These are phyloP conservation scores for Passerculus sandwichensis DNA, from an alignment of 2,797 vertebrate genomes.

Conservation along the genomic window DNA sequence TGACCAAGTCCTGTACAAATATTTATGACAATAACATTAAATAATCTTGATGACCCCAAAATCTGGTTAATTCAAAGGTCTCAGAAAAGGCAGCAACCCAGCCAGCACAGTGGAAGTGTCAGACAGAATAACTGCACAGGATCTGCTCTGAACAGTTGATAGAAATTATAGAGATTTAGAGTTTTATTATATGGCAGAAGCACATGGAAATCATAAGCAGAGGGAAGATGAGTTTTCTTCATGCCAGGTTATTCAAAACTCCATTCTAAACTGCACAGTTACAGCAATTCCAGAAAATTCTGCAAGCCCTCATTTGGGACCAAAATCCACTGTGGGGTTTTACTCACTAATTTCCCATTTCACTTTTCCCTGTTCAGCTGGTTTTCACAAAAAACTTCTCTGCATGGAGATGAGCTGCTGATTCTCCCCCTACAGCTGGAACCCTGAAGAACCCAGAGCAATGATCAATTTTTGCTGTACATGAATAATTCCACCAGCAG, in stretches of 20 bases:
- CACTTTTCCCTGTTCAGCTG: accelerated
- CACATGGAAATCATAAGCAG: background rate
- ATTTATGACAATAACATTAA: constrained; percentile 66
- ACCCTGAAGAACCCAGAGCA: background rate
- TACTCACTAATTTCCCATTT: background rate
- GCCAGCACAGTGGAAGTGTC: background rate
- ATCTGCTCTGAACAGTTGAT: background rate
- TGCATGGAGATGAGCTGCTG: background rate
- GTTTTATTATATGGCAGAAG: background rate
- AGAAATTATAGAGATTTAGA: background rate
- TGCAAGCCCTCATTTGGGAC: background rate
- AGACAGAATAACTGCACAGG: background rate
- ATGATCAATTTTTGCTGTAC: background rate
- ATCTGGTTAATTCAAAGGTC: constrained; percentile 49
- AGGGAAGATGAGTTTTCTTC: background rate
- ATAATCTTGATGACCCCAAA: constrained; percentile 60
- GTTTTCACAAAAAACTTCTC: background rate
- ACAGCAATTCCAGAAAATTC: background rate
- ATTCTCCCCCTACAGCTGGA: background rate
- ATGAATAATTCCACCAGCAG: background rate
- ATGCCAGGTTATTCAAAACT: background rate
- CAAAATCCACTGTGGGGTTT: background rate
- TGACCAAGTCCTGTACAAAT: constrained; percentile 47
- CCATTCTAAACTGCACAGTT: accelerated
- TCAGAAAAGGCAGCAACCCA: constrained; percentile 27